Percentiles rank a stretch among this genome's conserved stretches.
These are phyloP conservation scores for Sarcophaga caerulescens DNA, from an alignment of 2,888 invertebrate genomes.

Conservation along the genomic window DNA sequence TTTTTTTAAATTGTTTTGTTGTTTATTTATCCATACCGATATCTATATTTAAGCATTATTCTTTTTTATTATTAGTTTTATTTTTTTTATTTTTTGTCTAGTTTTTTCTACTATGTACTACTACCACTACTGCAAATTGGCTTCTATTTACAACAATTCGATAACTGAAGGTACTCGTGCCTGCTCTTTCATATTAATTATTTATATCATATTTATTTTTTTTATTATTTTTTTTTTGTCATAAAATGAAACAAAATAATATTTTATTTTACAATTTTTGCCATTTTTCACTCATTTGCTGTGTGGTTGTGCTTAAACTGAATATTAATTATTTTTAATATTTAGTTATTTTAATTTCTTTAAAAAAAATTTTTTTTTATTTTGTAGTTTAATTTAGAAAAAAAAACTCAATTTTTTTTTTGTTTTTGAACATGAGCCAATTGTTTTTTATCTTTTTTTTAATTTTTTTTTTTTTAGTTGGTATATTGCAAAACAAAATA, in stretches of 20 bases:
- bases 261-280: neutral
- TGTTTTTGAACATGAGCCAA: constrained; percentile 61
- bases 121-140: too few species aligned
- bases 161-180: constrained; percentile 38
- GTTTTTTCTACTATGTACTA: too few species aligned
- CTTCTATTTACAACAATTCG: neutral
- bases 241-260: neutral
- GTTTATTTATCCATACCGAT: constrained; percentile 29
- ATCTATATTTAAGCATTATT: neutral
- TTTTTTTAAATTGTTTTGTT: constrained; percentile 25
- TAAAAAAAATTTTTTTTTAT: constrained; percentile 9
- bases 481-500: constrained; percentile 46
- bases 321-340: constrained; percentile 57
- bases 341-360: constrained; percentile 20
- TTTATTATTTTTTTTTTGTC: constrained; percentile 19
- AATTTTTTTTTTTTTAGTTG: neutral
- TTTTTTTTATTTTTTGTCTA: too few species aligned
- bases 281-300: constrained; percentile 34
- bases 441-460: constrained; percentile 20
- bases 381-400: constrained; percentile 35
- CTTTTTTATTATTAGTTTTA: neutral
- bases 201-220: constrained; percentile 32
- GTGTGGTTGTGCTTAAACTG: constrained; percentile 46
- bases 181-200: neutral
- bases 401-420: constrained; percentile 32